Evolutionary conservation across 2,113 vertebrate genomes (phyloP).

Genomic region (Saimiri boliviensis): DNA sequence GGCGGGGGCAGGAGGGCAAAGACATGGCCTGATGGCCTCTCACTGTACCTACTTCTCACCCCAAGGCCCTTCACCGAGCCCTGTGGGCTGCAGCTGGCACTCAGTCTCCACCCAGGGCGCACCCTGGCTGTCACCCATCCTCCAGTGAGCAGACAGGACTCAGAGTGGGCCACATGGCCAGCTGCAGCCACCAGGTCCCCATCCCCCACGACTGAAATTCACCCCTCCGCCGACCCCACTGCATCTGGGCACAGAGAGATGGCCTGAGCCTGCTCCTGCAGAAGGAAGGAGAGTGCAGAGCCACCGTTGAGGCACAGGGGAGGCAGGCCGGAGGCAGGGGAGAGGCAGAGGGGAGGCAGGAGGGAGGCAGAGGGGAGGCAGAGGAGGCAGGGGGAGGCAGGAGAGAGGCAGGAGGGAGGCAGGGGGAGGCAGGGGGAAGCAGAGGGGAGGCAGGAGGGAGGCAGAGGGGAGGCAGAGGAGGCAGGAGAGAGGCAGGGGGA

Average conservation of each 20-base stretch:
- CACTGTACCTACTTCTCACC: too few species aligned
- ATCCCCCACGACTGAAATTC: not conserved
- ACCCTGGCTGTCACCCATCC: too few species aligned
- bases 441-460: too few species aligned
- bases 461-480: too few species aligned
- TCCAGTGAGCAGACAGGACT: not conserved
- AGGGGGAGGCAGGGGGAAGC: too few species aligned
- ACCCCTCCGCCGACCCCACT: rapidly evolving
- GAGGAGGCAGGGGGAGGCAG: not conserved
- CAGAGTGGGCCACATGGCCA: too few species aligned
- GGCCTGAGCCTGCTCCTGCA: not conserved
- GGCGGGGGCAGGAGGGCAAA: rapidly evolving
- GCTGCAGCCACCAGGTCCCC: not conserved
- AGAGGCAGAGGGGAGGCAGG: not conserved
- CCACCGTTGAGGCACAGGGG: too few species aligned
- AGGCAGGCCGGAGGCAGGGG: not conserved
- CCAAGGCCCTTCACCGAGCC: too few species aligned
- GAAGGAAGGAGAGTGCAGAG: not conserved
- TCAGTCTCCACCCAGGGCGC: not conserved
- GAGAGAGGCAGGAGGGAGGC: not conserved
- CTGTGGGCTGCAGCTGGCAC: not conserved
- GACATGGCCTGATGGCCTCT: not conserved
- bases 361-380: too few species aligned
- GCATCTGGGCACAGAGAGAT: rapidly evolving
- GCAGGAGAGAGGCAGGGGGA: too few species aligned